Evolutionary conservation across 2,888 invertebrate genomes (phyloP).

Genomic region (Polymixis flavicincta): DNA sequence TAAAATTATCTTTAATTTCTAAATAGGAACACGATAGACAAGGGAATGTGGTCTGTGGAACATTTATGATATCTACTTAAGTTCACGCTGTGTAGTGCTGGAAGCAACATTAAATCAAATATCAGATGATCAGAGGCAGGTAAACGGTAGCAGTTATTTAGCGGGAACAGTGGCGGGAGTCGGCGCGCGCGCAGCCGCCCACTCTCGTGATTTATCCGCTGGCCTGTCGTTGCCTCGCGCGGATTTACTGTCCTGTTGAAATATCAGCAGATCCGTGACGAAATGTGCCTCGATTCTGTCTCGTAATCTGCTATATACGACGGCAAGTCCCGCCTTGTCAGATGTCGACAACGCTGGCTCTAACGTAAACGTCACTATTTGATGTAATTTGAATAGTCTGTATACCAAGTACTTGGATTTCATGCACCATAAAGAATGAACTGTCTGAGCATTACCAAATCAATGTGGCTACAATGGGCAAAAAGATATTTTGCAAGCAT

Average conservation of each 20-base stretch:
- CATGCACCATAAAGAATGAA: constrained; percentile 30
- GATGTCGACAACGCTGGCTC: constrained; percentile 58
- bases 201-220: constrained; percentile 87
- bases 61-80: constrained; percentile 72
- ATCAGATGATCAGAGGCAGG: constrained; percentile 89
- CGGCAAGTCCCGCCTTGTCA: constrained; percentile 69
- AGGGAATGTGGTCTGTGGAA: constrained; percentile 54
- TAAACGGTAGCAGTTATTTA: constrained; percentile 89
- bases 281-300: constrained; percentile 76
- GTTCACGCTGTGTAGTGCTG: constrained; percentile 73
- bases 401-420: constrained; percentile 28
- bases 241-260: constrained; percentile 86
- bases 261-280: constrained; percentile 86
- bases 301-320: constrained; percentile 69
- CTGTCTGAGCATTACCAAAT: constrained; percentile 22
- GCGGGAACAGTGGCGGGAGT: constrained; percentile 79
- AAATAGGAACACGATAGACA: constrained; percentile 38
- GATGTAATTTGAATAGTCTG: constrained; percentile 53
- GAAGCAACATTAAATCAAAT: constrained; percentile 87
- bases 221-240: constrained; percentile 68
- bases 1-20: constrained; percentile 34
- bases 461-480: background rate
- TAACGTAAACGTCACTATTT: constrained; percentile 53
- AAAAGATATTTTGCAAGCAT: constrained; percentile 7
- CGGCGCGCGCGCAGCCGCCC: constrained; percentile 78